Conservation (phyloP, 2,797 vertebrate species). For the Betta splendens region DNA sequence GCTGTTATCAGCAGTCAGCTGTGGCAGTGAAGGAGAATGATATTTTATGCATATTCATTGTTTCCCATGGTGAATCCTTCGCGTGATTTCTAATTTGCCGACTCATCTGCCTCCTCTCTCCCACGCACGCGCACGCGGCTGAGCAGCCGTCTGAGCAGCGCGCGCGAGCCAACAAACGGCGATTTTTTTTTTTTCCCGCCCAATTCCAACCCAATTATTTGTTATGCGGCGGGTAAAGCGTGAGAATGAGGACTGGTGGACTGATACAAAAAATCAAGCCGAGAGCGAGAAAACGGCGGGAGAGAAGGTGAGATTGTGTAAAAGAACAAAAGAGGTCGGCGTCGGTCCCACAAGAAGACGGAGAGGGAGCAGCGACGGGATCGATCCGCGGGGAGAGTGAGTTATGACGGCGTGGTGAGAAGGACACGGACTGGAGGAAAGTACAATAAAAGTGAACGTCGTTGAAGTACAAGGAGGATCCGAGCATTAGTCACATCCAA, state of each 20-base stretch:
- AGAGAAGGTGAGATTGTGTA: not conserved
- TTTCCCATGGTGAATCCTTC: constrained; percentile 43
- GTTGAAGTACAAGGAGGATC: constrained; percentile 1
- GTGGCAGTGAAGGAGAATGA: constrained; percentile 51
- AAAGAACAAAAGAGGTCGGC: constrained; percentile 14
- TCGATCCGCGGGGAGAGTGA: constrained; percentile 9
- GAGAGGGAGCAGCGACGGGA: constrained; percentile 6
- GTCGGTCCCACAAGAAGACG: not conserved
- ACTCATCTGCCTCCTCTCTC: constrained; percentile 27
- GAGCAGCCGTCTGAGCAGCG: constrained; percentile 11
- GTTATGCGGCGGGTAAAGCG: constrained; percentile 33
- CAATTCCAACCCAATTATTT: constrained; percentile 54
- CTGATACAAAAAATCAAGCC: constrained; percentile 22
- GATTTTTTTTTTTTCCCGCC: no score
- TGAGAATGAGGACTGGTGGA: constrained; percentile 24
- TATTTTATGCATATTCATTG: constrained; percentile 68
- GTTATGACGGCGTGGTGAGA: not conserved
- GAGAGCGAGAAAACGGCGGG: constrained; percentile 25
- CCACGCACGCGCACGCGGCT: constrained; percentile 3
- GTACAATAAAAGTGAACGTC: constrained; percentile 5
- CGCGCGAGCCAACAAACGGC: constrained; percentile 29
- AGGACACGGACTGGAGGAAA: constrained; percentile 1
- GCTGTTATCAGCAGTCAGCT: constrained; percentile 50
- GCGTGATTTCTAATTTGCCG: constrained; percentile 50
- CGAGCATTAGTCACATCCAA: constrained; percentile 3